Evolutionary conservation across 2,888 invertebrate species (phyloP).

Genomic region (Neoascia interrupta): DNA sequence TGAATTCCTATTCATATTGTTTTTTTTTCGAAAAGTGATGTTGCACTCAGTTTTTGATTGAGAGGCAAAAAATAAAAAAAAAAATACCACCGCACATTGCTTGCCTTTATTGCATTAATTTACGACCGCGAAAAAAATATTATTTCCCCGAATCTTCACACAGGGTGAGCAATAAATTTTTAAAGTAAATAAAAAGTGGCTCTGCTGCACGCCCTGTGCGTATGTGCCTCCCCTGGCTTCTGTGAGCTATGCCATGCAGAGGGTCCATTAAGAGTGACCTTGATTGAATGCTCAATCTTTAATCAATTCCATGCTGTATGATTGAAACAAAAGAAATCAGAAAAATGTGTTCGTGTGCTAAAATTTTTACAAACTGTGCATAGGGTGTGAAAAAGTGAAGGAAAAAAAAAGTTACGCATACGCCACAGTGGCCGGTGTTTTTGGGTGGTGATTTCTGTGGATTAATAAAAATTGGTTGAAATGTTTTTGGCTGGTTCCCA

Average conservation of each 20-base stretch:
- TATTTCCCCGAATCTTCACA: too few species aligned
- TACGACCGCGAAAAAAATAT: constrained; percentile 25
- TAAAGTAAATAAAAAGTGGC: constrained; percentile 8
- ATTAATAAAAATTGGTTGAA: constrained; percentile 15
- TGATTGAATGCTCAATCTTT: constrained; percentile 11
- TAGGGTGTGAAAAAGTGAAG: neutral
- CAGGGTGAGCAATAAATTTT: constrained; percentile 13
- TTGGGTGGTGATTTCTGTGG: constrained; percentile 1
- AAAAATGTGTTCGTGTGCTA: constrained; percentile 17
- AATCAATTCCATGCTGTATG: neutral
- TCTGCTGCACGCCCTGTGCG: neutral
- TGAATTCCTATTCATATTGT: too few species aligned
- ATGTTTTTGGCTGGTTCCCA: constrained; percentile 29
- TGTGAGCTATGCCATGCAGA: too few species aligned
- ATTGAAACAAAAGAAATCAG: neutral
- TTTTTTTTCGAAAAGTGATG: neutral
- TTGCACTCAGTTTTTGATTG: constrained; percentile 12
- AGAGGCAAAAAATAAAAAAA: too few species aligned
- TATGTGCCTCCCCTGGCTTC: neutral
- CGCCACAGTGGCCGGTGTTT: constrained; percentile 18
- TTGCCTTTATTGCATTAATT: constrained; percentile 6
- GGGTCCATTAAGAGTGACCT: constrained; percentile 10
- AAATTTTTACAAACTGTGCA: too few species aligned
- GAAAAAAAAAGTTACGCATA: constrained; percentile 24
- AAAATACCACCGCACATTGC: neutral